Evolutionary conservation across 2,113 vertebrate genomes (phyloP).

Genomic region (Laterallus jamaicensis): DNA sequence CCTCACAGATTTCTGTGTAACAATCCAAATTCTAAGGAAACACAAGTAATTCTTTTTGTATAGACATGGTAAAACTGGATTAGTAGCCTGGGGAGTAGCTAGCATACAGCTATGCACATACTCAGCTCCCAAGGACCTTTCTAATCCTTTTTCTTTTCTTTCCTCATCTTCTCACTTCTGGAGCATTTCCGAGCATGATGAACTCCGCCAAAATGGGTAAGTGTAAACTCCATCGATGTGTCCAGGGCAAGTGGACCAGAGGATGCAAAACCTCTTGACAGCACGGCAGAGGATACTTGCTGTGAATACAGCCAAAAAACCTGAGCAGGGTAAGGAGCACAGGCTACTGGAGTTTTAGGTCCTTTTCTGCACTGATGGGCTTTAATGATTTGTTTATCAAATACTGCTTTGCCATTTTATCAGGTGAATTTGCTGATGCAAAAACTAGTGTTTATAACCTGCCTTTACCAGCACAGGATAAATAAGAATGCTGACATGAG

Average conservation of each 20-base stretch:
- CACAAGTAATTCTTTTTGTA: not conserved
- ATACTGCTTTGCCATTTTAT: not conserved
- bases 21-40: not conserved
- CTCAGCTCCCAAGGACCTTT: not conserved
- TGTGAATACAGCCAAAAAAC: not conserved
- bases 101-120: not conserved
- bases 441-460: not conserved
- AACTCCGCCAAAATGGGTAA: not conserved
- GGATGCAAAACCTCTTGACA: not conserved
- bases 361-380: not conserved
- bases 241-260: not conserved
- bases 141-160: not conserved
- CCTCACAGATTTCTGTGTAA: not conserved
- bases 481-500: not conserved
- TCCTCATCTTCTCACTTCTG: not conserved
- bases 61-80: not conserved
- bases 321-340: not conserved
- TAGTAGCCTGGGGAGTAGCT: not conserved
- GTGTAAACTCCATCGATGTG: not conserved
- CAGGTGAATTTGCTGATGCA: not conserved
- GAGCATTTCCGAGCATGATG: not conserved
- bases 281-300: not conserved
- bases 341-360: not conserved
- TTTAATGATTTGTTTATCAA: constrained; percentile 4
- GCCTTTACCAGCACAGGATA: not conserved